These are phyloP conservation scores for Ceratosolen solmsi DNA, from an alignment of 1,140 invertebrate genomes.

Conservation along the genomic window DNA sequence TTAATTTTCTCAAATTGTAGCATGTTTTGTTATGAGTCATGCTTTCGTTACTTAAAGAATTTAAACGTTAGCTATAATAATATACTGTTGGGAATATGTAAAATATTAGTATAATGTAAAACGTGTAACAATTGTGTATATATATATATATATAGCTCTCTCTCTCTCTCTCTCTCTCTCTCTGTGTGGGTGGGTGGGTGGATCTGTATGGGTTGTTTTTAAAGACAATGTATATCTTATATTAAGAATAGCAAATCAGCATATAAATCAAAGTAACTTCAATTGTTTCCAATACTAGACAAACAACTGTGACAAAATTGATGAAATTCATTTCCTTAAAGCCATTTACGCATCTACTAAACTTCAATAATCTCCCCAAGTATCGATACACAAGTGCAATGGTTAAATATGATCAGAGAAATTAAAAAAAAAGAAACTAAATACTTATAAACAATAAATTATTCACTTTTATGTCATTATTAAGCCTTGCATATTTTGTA, in stretches of 20 bases:
- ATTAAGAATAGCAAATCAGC: too few relatives aligned
- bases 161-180: too few relatives aligned
- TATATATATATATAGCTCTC: too few relatives aligned
- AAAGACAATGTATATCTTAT: too few relatives aligned
- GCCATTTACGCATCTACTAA: background rate
- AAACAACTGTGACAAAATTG: background rate
- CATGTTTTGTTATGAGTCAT: background rate
- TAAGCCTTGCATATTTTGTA: background rate
- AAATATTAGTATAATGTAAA: too few relatives aligned
- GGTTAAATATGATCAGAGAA: constrained; percentile 1
- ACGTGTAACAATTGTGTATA: too few relatives aligned
- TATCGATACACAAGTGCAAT: background rate
- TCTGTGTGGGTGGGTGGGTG: too few relatives aligned
- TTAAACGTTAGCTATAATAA: background rate
- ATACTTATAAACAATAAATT: background rate
- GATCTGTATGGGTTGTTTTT: too few relatives aligned
- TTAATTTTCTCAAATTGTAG: background rate
- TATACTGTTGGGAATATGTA: background rate
- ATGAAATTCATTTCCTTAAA: background rate
- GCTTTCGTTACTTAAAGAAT: background rate
- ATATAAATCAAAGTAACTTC: too few relatives aligned
- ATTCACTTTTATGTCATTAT: constrained; percentile 7
- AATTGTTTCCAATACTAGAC: too few relatives aligned
- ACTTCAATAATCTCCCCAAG: background rate
- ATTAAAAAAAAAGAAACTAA: constrained; percentile 36